Base-by-base conservation (phyloP, 2,113 vertebrate genomes). In the Ophthalmolycus amberensis region DNA sequence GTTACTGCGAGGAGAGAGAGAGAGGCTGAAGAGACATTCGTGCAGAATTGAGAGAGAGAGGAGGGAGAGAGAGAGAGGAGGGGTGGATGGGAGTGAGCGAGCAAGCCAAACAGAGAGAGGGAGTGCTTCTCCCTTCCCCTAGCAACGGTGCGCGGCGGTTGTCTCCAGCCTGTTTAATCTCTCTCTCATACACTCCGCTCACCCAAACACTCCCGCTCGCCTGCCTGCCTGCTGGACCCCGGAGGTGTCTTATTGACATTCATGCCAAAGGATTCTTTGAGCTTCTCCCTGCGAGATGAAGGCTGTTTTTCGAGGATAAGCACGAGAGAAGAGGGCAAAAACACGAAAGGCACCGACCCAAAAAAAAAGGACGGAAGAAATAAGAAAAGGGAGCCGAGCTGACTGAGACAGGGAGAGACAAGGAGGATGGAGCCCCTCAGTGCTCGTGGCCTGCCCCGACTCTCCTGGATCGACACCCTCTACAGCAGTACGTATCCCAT, bases 401-500 rank as follows among this genome's bases (percentile, higher is more conserved):
- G 64, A 86, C 75, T 50, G 71, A 84, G 76, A 85, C 22, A 80
- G 76, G 77, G 80, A 59, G 84, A 78, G 59, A 83, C 58, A 67
- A 63, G 69, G 84, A 96, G 94, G 92, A 99, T 99, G 98, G 98
- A 99, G 95, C 98, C 96, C 79, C 95, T 98, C 84, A 99, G 97
- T 94, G 96, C 97, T 88, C 97, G 93, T 71, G 97, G 96, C 91
- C 96, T 97, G 92, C 97, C 98, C 84, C 96, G 97, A 89, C 98
- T 99, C 90, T 99, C 98, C 91, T 98, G 97, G 97, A 99, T 99
- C 91, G 97, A 99, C 96, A 99, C 98, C 54, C 97, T 99, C 82
- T 99, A 99, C 91, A 97, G 97, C 97, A 98, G 97, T 98, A 98
- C 62, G 98, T 98, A 96, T 77, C 56, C 64, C 42, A 10, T 73